A percentile compares a stretch with the other conserved stretches of the same genome.
Evolutionary conservation across 2,888 invertebrate genomes (phyloP).

Genomic region (Pyralis farinalis): DNA sequence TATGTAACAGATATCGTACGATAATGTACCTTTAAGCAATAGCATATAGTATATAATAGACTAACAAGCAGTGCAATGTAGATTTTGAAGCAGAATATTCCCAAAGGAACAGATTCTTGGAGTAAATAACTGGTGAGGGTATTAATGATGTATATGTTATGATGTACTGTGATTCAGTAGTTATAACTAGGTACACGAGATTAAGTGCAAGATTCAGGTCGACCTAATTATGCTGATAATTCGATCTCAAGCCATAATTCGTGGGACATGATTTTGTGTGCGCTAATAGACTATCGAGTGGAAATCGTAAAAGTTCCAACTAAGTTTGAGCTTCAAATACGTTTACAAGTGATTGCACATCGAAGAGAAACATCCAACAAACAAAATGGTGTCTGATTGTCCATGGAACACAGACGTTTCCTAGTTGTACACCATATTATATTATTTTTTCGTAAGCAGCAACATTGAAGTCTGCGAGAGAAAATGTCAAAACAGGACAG

Average conservation of each 20-base stretch:
- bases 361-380: too few species aligned
- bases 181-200: conserved; percentile 16
- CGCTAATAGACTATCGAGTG: too few species aligned
- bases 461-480: too few species aligned
- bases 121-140: conserved; percentile 20
- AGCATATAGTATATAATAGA: conserved; percentile 1
- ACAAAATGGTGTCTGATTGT: too few species aligned
- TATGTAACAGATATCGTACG: conserved; percentile 6
- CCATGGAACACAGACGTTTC: too few species aligned
- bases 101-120: conserved; percentile 19
- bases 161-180: conserved; percentile 7
- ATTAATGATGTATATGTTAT: conserved; percentile 15
- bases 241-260: conserved; percentile 13
- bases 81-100: conserved; percentile 16
- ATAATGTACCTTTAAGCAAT: conserved; percentile 4
- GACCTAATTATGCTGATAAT: conserved; percentile 19
- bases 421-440: too few species aligned
- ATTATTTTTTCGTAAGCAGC: too few species aligned
- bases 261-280: conserved; percentile 6
- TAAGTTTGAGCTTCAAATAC: too few species aligned
- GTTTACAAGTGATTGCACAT: too few species aligned
- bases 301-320: too few species aligned
- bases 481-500: too few species aligned
- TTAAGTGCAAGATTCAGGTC: conserved; percentile 20
- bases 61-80: neutral